A percentile compares a stretch with the other conserved stretches of the same genome.
Conservation (phyloP, 2,888 invertebrate genomes). For the Diarsia dahlii region DNA sequence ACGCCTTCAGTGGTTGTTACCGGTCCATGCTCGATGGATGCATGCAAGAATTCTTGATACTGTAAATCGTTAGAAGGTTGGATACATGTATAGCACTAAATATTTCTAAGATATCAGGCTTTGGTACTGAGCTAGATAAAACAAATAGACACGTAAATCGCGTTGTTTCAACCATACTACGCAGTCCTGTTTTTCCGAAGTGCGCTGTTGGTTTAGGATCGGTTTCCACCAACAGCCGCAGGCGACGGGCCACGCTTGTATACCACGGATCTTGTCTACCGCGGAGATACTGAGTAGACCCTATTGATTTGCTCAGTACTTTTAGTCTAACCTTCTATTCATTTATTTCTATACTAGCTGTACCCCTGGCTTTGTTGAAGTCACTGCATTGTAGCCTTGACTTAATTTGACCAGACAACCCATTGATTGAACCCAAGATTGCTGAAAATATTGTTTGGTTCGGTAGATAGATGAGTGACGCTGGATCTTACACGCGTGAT, state of each 20-base stretch:
- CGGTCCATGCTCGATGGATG: neutral
- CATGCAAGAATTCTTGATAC: neutral
- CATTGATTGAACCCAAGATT: too few relatives aligned
- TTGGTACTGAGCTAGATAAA: neutral
- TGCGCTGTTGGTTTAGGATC: slow-evolving; percentile 16
- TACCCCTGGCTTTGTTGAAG: too few relatives aligned
- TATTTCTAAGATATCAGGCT: neutral
- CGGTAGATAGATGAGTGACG: too few relatives aligned
- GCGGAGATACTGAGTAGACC: neutral
- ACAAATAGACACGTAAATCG: neutral
- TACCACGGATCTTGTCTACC: neutral
- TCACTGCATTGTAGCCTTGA: too few relatives aligned
- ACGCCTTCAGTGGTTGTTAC: neutral
- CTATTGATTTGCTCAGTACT: neutral
- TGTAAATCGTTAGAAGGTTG: neutral
- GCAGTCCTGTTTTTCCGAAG: neutral
- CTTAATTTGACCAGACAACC: too few relatives aligned
- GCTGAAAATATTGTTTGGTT: too few relatives aligned
- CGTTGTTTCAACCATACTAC: neutral
- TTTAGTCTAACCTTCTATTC: neutral
- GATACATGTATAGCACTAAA: neutral
- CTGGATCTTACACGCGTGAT: too few relatives aligned
- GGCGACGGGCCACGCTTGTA: neutral
- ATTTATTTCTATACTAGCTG: neutral
- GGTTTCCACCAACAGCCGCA: neutral